A percentile compares a stretch with the other conserved stretches of the same genome.
These are phyloP conservation scores for Drosophila pseudotalamancana DNA, from an alignment of 2,888 invertebrate species.

Conservation along the genomic window DNA sequence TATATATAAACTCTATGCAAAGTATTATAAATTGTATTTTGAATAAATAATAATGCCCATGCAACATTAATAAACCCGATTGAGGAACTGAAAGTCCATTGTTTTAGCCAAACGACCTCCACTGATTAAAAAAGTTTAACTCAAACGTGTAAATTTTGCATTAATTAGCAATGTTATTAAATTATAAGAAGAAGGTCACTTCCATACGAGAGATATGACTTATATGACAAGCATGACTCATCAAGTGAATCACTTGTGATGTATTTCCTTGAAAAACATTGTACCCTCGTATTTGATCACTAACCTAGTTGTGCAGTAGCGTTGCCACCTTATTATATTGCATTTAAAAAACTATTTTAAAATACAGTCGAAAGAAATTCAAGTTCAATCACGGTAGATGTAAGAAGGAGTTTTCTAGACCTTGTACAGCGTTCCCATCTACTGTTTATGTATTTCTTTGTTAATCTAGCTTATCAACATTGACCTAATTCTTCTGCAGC, in stretches of 20 bases:
- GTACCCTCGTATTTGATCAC: constrained; percentile 6
- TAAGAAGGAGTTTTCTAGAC: no score
- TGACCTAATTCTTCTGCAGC: neutral
- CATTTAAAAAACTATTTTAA: no score
- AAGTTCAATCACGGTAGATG: no score
- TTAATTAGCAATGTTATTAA: constrained; percentile 2
- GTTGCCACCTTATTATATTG: neutral
- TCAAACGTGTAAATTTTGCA: constrained; percentile 5
- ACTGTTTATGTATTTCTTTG: no score
- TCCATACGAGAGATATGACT: neutral
- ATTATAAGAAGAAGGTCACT: constrained; percentile 23
- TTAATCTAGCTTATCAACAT: no score
- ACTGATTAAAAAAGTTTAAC: neutral
- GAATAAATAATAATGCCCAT: neutral
- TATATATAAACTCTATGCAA: neutral
- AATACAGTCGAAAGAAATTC: no score
- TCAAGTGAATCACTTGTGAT: constrained; percentile 16
- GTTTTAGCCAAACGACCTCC: constrained; percentile 3
- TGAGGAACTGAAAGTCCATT: constrained; percentile 1
- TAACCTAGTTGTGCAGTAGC: constrained; percentile 30
- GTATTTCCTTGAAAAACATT: neutral
- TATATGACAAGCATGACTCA: constrained; percentile 15
- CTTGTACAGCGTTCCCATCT: no score
- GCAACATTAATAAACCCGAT: neutral
- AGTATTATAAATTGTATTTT: neutral